Base-by-base conservation (phyloP, 2,888 invertebrate species). In the Ophion ellenae region DNA sequence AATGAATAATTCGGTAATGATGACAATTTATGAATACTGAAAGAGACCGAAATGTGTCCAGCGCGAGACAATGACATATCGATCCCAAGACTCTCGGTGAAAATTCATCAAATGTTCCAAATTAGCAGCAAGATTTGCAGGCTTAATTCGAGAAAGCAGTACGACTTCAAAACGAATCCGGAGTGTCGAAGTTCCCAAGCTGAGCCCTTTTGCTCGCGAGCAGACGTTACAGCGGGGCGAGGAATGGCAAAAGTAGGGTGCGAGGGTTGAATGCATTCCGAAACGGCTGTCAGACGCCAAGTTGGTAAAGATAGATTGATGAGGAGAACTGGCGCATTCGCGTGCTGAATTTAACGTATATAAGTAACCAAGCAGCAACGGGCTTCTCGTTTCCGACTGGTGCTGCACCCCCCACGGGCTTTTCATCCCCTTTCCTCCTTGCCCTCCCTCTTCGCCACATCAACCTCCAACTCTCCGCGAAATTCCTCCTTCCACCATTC, bases 221-320 rank as follows among this genome's bases (percentile, higher is more conserved):
- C 14, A 57, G 32, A 36, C 14, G 53, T 17, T 32, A 10, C 10
- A 87, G 82, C 87, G 85, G 79, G 88, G 59, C 64, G 83, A 85
- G 86, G 79, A 88, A 17, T 77, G 83, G 85, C 53, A 73, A 69
- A 81, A 67, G 75, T 61, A 53, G 81, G 73, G 84, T 79, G 85
- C 61, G 85, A 84, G 85, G 90, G 89, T 89, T 91, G 90, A 92
- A 92, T 92, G 90, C 92, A 91, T 92, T 92, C 85, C 90, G 90
- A 91, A 93, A 92, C 91, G 91, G 91, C 91, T 92, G 93, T 92
- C 92, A 91, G 91, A 90, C 89, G 90, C 90, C 89, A 90, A 90
- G 89, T 91, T 83, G 88, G 90, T 83, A 90, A 91, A 92, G 92
- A 92, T 91, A 90, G 92, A 93, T 93, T 92, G 93, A 93, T 92